Evolutionary conservation across 2,797 vertebrate genomes (phyloP), one percentile per base, ranked within the genome.

Genomic region (Dendrocincla tyrannina): DNA sequence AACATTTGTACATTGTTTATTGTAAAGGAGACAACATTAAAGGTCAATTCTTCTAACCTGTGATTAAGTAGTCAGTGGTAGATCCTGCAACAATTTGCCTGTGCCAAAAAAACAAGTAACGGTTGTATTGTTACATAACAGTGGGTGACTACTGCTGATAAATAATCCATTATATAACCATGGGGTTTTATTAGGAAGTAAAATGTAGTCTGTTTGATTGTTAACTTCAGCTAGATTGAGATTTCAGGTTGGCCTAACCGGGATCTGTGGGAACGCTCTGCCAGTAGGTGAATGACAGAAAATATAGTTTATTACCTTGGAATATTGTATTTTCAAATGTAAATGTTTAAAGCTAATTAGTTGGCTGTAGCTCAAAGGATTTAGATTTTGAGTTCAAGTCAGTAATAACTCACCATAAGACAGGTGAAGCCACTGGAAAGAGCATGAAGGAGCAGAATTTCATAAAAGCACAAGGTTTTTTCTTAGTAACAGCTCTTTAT

Each of bases 101-200:
- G 2, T 77, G 35, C 49, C 56, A 46, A 80, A 83, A 83, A 83
- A 30, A 0, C 14, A 78, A 58, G 32, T 44, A 55, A 49, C 0
- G 0, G 9, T 67, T 76, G 5, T 76, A 13, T 73, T 47, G 50
- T 44, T 70, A 37, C 0, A 0, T 59, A 59, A 35, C 32, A 85
- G 28, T 28, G 32, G 32, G 25, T 91, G 55, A 13, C 53, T 58
- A 10, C 52, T 90, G 62, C 50, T 88, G 76, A n/a, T 76, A 72
- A 88, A 62, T 53, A 62, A 91, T 64, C 44, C 22, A 30, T 77
- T 64, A 14, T 33, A 41, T 63, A 81, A 46, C 22, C 13, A 5
- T n/a, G 41, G 37, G 3, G 2, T 10, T 83, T 33, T 81, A 27
- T 76, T 55, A 19, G 33, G 24, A 41, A 63, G 42, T 64, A 76